phyloP scores from a whole-genome alignment of 2,797 vertebrate genomes.

The Micrastur ruficollis region DNA sequence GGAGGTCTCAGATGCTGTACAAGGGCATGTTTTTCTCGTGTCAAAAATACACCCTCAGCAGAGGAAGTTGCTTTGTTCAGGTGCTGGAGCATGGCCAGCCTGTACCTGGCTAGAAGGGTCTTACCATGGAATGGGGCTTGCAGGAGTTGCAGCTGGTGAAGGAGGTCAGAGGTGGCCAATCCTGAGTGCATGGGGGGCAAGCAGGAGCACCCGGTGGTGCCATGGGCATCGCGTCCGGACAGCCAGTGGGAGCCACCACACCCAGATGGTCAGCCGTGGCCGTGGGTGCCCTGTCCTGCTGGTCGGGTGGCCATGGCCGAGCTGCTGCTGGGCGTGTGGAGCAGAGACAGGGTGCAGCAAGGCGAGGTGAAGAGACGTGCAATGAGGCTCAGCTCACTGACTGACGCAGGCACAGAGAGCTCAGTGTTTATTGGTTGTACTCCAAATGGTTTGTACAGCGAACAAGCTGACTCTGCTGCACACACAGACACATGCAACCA shows the following conservation, averaged over 20 bases:
- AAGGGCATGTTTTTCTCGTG: neutral
- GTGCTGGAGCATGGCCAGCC: neutral
- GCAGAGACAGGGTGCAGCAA: rapidly evolving
- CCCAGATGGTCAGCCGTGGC: neutral
- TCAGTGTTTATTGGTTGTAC: neutral
- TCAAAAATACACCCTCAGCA: neutral
- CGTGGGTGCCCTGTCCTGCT: neutral
- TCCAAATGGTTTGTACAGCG: neutral
- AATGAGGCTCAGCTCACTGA: neutral
- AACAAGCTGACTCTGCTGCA: neutral
- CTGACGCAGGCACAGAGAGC: neutral
- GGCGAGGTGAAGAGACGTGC: rapidly evolving
- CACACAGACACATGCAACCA: rapidly evolving
- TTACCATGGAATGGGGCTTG: neutral
- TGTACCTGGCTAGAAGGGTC: too few relatives aligned
- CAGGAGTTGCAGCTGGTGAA: neutral
- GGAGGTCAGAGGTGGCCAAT: neutral
- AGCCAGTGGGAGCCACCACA: rapidly evolving
- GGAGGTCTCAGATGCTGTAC: neutral
- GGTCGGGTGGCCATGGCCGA: rapidly evolving
- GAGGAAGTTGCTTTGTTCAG: neutral
- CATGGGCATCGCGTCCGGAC: rapidly evolving
- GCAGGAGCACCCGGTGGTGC: neutral
- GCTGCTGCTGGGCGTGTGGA: rapidly evolving
- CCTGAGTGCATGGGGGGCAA: neutral